phyloP scores from a whole-genome alignment of 2,888 invertebrate genomes.

The Caenorhabditis doughertyi region DNA sequence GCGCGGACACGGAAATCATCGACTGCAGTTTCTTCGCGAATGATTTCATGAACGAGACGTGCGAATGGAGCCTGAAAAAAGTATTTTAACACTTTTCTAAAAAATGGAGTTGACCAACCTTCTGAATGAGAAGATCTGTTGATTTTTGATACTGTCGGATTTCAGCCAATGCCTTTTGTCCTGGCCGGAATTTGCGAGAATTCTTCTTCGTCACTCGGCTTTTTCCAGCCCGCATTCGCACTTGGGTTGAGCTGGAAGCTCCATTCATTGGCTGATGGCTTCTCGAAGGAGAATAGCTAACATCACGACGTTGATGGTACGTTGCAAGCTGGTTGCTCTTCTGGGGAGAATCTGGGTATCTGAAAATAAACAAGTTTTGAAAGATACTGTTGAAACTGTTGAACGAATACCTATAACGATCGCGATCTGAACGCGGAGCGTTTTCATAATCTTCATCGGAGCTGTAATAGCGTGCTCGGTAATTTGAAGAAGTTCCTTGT shows the following conservation, averaged over 20 bases:
- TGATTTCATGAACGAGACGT: conserved; percentile 61
- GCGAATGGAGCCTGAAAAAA: conserved; percentile 68
- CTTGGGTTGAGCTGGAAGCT: neutral
- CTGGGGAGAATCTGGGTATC: neutral
- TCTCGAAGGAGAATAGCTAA: neutral
- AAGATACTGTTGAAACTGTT: no score
- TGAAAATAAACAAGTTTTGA: neutral
- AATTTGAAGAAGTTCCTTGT: neutral
- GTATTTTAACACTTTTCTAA: no score
- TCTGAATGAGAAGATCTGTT: conserved; percentile 62
- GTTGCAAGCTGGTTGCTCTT: conserved; percentile 9
- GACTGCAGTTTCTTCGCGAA: neutral
- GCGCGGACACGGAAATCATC: conserved; percentile 48
- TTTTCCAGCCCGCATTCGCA: conserved; percentile 42
- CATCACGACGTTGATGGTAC: conserved; percentile 7
- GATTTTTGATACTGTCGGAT: conserved; percentile 67
- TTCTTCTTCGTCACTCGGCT: conserved; percentile 43
- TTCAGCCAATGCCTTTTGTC: conserved; percentile 62
- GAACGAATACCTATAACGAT: conserved; percentile 6
- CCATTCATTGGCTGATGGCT: neutral
- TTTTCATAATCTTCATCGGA: conserved; percentile 28
- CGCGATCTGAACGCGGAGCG: neutral
- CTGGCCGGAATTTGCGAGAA: conserved; percentile 46
- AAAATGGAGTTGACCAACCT: no score
- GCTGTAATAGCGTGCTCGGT: neutral